phyloP scores from a whole-genome alignment of 2,113 vertebrate species.

The Periophthalmus modestus region DNA sequence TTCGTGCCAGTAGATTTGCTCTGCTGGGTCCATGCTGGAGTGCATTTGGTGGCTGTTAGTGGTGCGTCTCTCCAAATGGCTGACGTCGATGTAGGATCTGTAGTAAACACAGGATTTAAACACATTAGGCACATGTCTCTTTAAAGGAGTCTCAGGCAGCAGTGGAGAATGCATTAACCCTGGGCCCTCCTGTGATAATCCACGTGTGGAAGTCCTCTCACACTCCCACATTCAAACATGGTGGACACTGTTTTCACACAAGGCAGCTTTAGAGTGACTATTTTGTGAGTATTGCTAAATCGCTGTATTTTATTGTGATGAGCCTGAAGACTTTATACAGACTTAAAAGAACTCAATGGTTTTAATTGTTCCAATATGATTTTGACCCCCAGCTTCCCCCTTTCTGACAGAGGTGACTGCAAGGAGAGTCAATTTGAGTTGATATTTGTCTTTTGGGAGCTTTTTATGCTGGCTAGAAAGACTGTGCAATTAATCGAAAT shows the following conservation, averaged over 20 bases:
- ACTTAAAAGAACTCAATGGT: not conserved
- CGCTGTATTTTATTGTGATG: not conserved
- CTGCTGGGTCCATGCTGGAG: conserved; percentile 72
- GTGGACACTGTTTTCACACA: not conserved
- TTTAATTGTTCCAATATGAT: not conserved
- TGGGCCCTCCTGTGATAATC: conserved; percentile 21
- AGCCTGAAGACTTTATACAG: not conserved
- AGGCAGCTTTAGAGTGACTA: not conserved
- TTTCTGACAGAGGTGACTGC: not conserved
- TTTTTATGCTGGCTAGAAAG: too few species aligned
- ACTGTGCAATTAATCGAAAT: too few species aligned
- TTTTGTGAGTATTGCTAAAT: not conserved
- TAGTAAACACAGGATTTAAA: conserved; percentile 45
- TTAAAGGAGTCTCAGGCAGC: not conserved
- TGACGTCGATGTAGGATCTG: conserved; percentile 82
- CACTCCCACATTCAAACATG: not conserved
- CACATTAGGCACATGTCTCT: conserved; percentile 23
- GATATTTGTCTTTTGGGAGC: too few species aligned
- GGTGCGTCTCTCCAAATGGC: conserved; percentile 74
- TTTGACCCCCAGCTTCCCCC: not conserved
- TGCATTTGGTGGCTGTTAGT: conserved; percentile 64
- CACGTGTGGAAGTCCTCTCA: not conserved
- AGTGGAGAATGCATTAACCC: conserved; percentile 53
- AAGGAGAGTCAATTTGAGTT: too few species aligned
- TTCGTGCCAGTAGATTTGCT: conserved; percentile 92